Percentiles rank a stretch among this genome's conserved stretches.
phyloP scores from a whole-genome alignment of 2,797 vertebrate genomes.

The Sebastes iracundus region DNA sequence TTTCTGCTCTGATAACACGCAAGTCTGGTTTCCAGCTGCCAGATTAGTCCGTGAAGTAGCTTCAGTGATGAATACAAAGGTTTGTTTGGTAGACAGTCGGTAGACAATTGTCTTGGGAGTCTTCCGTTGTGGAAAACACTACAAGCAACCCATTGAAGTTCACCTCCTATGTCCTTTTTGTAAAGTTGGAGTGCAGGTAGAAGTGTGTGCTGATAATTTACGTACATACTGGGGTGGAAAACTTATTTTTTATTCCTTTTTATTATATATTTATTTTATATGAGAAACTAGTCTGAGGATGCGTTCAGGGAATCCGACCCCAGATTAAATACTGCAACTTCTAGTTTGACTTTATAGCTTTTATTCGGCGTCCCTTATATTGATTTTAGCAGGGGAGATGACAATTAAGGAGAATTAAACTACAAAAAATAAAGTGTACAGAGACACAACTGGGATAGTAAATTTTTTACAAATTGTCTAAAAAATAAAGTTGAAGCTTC shows the following conservation, averaged over 20 bases:
- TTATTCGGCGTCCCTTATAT: not conserved
- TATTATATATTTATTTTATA: not conserved
- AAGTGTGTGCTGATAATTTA: not conserved
- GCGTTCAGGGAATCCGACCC: not conserved
- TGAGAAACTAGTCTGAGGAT: not conserved
- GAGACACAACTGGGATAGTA: not conserved
- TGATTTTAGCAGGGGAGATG: not conserved
- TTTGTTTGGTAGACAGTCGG: not conserved
- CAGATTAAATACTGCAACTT: not conserved
- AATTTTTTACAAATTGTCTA: not conserved
- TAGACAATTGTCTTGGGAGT: not conserved
- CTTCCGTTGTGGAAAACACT: not conserved
- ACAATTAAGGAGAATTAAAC: not conserved
- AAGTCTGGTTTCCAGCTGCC: slow-evolving; percentile 55
- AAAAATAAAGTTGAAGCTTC: slow-evolving; percentile 28
- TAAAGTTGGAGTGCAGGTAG: slow-evolving; percentile 6
- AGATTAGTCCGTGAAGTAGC: slow-evolving; percentile 23
- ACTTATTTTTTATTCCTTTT: not conserved
- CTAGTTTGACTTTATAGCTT: not conserved
- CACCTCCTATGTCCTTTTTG: not conserved
- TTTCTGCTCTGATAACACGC: slow-evolving; percentile 42
- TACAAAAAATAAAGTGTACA: slow-evolving; percentile 4
- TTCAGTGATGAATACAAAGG: slow-evolving; percentile 5
- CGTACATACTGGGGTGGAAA: not conserved
- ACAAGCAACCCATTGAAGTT: not conserved